These are phyloP conservation scores for Teleiodes luculella DNA, from an alignment of 2,888 invertebrate species.

Conservation along the genomic window DNA sequence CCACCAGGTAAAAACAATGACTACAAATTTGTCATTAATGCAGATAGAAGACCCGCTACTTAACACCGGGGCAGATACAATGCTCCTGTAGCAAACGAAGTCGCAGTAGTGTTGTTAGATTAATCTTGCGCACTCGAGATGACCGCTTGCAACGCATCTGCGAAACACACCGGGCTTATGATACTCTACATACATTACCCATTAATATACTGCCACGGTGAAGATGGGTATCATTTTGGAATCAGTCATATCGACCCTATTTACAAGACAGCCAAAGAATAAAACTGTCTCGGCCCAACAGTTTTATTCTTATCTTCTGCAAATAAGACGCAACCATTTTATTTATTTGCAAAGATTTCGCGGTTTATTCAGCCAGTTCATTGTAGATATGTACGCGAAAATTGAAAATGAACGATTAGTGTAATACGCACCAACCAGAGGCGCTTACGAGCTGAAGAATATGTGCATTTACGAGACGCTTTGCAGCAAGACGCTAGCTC, in stretches of 20 bases:
- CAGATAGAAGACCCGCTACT: too few species aligned
- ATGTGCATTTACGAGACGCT: slow-evolving; percentile 18
- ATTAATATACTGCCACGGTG: slow-evolving; percentile 6
- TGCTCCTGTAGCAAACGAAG: neutral
- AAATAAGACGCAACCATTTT: neutral
- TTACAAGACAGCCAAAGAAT: slow-evolving; percentile 1
- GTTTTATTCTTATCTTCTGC: neutral
- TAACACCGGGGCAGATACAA: too few species aligned
- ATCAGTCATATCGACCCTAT: neutral
- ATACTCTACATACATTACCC: slow-evolving; percentile 1
- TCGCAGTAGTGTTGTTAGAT: slow-evolving; percentile 20
- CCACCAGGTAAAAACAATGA: too few species aligned
- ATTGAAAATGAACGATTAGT: slow-evolving; percentile 17
- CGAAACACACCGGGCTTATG: slow-evolving; percentile 13
- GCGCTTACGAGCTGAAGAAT: slow-evolving; percentile 13
- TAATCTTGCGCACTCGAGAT: slow-evolving; percentile 8
- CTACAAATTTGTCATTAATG: too few species aligned
- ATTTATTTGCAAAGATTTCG: neutral
- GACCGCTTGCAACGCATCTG: slow-evolving; percentile 14
- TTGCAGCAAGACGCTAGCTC: slow-evolving; percentile 10
- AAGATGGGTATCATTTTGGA: slow-evolving; percentile 15
- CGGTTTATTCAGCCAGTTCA: neutral
- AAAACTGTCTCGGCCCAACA: neutral
- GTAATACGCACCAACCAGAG: slow-evolving; percentile 13
- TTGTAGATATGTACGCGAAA: slow-evolving; percentile 5